Conservation (phyloP, 2,113 vertebrate genomes). For the Istiophorus platypterus region DNA sequence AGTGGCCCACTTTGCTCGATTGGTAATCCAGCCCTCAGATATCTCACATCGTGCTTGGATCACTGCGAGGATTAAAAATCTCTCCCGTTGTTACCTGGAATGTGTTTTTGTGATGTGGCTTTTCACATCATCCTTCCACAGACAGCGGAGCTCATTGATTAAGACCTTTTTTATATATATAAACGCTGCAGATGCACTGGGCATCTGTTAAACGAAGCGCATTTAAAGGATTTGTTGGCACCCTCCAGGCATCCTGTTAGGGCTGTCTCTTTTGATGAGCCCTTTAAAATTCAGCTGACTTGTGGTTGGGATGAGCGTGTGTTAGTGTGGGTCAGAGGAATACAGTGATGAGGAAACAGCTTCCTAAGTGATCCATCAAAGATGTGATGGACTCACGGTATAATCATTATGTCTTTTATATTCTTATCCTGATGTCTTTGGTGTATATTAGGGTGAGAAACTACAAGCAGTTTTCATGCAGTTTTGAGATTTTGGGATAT, state of each 20-base stretch:
- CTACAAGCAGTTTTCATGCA: too few species aligned
- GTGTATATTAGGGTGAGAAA: background rate
- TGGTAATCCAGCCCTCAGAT: background rate
- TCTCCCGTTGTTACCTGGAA: background rate
- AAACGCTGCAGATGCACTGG: conserved; percentile 11
- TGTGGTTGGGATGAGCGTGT: conserved; percentile 31
- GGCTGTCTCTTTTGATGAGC: conserved; percentile 40
- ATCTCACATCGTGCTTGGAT: background rate
- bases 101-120: background rate
- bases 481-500: too few species aligned
- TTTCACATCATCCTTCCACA: conserved; percentile 1
- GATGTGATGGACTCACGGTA: background rate
- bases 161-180: conserved; percentile 30
- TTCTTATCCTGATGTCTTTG: background rate
- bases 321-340: conserved; percentile 13
- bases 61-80: background rate
- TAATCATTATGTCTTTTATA: background rate
- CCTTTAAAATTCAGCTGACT: conserved; percentile 49
- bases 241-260: conserved; percentile 43
- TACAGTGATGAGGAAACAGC: background rate
- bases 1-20: background rate
- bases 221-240: conserved; percentile 58
- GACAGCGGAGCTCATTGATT: conserved; percentile 23
- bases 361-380: conserved; percentile 7
- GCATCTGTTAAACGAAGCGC: conserved; percentile 53